Conservation (phyloP, 2,797 vertebrate species). For the Esox masquinongy region DNA sequence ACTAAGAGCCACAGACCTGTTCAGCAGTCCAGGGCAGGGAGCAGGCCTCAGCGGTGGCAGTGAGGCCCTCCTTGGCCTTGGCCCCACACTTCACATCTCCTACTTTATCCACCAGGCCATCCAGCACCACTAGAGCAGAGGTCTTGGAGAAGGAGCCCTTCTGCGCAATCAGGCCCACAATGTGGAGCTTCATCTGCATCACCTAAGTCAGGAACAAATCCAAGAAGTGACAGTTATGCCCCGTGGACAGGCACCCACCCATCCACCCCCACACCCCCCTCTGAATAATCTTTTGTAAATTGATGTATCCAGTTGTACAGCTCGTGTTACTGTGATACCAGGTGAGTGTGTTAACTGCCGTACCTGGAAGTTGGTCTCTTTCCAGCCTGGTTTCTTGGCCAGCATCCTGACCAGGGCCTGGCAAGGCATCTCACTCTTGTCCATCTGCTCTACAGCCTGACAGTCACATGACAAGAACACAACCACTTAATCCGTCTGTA, state of each 20-base stretch:
- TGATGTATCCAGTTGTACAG: background rate
- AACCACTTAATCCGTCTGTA: background rate
- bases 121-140: slow-evolving; percentile 88
- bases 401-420: slow-evolving; percentile 95
- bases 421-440: slow-evolving; percentile 89
- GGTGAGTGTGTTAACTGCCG: background rate
- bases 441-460: slow-evolving; percentile 94
- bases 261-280: too few relatives aligned
- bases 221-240: background rate
- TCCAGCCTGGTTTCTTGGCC: slow-evolving; percentile 98
- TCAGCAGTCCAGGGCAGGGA: slow-evolving; percentile 95
- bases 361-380: slow-evolving; percentile 99
- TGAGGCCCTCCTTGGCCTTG: slow-evolving; percentile 93
- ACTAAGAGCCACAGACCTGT: slow-evolving; percentile 74
- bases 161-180: slow-evolving; percentile 89
- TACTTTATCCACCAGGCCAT: slow-evolving; percentile 94
- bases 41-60: slow-evolving; percentile 89
- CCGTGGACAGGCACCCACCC: too few relatives aligned
- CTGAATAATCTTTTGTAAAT: background rate
- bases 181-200: slow-evolving; percentile 96
- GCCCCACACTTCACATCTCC: slow-evolving; percentile 95
- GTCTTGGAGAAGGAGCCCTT: slow-evolving; percentile 95
- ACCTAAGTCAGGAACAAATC: slow-evolving; percentile 73
- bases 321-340: background rate
- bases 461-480: slow-evolving; percentile 19